Evolutionary conservation across 2,797 vertebrate genomes (phyloP).

Genomic region (Anomalospiza imberbis): DNA sequence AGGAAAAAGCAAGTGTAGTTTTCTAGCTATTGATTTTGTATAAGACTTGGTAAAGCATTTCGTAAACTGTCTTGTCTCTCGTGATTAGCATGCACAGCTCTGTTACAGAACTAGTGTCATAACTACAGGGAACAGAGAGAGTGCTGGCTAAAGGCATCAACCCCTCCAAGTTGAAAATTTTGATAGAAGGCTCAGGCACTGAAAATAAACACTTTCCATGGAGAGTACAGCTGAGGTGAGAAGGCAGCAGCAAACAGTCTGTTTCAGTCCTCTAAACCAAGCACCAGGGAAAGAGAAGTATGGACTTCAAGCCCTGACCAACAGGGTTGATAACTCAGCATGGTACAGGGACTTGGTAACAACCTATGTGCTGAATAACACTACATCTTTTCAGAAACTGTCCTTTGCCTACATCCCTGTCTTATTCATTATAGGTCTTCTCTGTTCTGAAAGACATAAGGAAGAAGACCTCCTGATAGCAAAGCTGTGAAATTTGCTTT

Average conservation of each 20-base stretch:
- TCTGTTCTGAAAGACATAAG: background rate
- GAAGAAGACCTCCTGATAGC: background rate
- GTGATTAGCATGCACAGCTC: background rate
- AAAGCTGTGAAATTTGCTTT: background rate
- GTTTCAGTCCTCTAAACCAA: background rate
- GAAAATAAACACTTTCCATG: background rate
- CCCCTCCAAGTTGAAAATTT: background rate
- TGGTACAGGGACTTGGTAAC: background rate
- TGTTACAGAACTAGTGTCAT: background rate
- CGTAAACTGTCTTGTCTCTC: background rate
- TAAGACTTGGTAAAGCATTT: background rate
- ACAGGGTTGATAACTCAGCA: background rate
- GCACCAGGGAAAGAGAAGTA: background rate
- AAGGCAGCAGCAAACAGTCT: background rate
- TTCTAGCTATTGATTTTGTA: background rate
- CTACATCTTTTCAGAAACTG: background rate
- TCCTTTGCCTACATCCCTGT: background rate
- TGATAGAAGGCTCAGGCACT: background rate
- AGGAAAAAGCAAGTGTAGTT: background rate
- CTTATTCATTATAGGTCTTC: background rate
- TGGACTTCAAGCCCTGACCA: rapidly evolving
- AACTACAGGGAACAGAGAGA: background rate
- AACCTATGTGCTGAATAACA: background rate
- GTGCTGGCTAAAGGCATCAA: background rate
- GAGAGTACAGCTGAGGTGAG: background rate